phyloP scores from a whole-genome alignment of 2,888 invertebrate genomes.

The Galeopsomyia nigrocyanea region DNA sequence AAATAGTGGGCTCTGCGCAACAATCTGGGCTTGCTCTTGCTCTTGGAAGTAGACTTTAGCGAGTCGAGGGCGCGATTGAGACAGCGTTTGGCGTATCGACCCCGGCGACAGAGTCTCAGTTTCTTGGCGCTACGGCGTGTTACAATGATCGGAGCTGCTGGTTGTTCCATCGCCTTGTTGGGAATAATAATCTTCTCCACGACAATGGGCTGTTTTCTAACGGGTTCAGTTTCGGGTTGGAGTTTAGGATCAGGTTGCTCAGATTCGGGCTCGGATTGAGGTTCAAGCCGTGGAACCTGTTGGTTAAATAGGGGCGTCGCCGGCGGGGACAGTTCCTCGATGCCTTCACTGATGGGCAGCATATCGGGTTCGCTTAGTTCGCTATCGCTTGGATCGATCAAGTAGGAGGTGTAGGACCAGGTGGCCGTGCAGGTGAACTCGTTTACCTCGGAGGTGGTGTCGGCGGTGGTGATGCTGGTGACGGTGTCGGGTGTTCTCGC shows the following conservation, averaged over 20 bases:
- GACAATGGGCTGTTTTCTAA: no score
- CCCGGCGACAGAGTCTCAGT: conserved; percentile 29
- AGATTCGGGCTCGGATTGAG: not conserved
- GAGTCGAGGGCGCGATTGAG: conserved; percentile 36
- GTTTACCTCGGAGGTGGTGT: conserved; percentile 55
- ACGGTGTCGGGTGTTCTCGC: conserved; percentile 57
- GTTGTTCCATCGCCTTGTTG: no score
- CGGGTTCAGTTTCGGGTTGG: not conserved
- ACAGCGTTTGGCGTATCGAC: conserved; percentile 40
- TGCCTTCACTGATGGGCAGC: conserved; percentile 30
- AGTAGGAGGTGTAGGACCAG: conserved; percentile 22
- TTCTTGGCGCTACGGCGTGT: not conserved
- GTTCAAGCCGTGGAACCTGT: not conserved
- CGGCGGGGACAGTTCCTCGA: not conserved
- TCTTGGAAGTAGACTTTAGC: not conserved
- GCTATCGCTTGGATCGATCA: not conserved
- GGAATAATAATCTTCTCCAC: no score
- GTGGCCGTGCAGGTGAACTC: conserved; percentile 20
- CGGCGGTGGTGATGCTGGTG: conserved; percentile 38
- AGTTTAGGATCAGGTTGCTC: not conserved
- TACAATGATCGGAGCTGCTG: no score
- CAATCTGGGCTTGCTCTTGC: conserved; percentile 27
- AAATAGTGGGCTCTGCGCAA: conserved; percentile 49
- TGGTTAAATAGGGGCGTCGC: not conserved
- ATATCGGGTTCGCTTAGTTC: conserved; percentile 2